Evolutionary conservation across 2,888 invertebrate genomes (phyloP).

Genomic region (Molorchus minor): DNA sequence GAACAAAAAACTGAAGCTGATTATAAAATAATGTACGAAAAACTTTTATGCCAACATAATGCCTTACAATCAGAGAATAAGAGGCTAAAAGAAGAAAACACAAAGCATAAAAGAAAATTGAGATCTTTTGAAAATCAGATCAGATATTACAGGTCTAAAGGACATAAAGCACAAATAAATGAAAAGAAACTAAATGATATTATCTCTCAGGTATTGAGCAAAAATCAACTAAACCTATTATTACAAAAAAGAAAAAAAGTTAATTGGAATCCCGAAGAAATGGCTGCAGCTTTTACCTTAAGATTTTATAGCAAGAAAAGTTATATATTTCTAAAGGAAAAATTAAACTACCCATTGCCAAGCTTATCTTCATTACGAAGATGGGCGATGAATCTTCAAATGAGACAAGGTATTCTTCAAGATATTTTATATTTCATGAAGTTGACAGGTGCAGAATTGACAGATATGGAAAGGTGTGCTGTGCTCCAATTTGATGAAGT

Average conservation of each 20-base stretch:
- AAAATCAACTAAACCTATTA: neutral
- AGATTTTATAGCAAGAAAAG: neutral
- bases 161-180: neutral
- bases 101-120: neutral
- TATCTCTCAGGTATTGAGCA: neutral
- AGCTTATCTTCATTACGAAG: neutral
- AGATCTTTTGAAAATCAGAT: neutral
- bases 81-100: slow-evolving; percentile 4
- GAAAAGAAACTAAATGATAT: neutral
- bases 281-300: neutral
- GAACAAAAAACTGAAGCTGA: neutral
- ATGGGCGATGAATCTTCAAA: neutral
- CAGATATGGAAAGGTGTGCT: neutral
- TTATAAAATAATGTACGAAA: neutral
- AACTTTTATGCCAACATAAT: slow-evolving; percentile 13
- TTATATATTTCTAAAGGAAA: neutral
- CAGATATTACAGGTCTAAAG: neutral
- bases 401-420: neutral
- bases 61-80: slow-evolving; percentile 29
- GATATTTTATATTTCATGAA: neutral
- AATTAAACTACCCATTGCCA: neutral
- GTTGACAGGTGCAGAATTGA: neutral
- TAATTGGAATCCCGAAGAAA: neutral
- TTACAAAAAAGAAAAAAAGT: neutral
- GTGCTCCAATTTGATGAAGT: slow-evolving; percentile 38